Evolutionary conservation across 2,113 vertebrate species (phyloP), one percentile per base, ranked within the genome.

Genomic region (Mus musculus): DNA sequence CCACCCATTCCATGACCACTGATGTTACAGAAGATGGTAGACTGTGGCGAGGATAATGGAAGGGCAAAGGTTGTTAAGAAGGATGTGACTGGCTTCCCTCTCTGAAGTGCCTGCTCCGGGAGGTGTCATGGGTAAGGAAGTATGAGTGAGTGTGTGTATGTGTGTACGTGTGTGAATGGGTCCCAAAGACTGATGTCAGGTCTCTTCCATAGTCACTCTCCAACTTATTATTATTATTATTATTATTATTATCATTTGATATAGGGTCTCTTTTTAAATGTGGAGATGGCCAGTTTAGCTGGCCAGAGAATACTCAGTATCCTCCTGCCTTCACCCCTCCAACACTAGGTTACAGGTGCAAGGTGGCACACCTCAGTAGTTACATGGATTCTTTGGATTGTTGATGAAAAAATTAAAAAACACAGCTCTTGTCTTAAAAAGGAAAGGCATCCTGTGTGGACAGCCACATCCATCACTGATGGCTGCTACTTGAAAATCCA

Each of bases 1-100:
- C 0, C 0, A 0, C 0, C 0, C 2, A 1, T 11, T 30, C 22
- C 36, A 4, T 4, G 49, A 28, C 4, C 7, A 5, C 63, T 0
- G 2, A 9, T 5, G 0, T 11, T 19, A 13, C 24, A 5, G 13
- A 26, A 42, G 13, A 33, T 4, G 46, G 76, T 56, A 30, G 5
- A 1, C 0, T 8, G 1, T 33, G 39, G 17, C 1, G 1, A 52
- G 24, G 54, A 63, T 26, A 19, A 42, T 1, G 9, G 36, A 5
- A 0, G 7, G 26, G 5, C 5, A 33, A 9, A 33, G 3, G 10
- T 71, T 73, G 14, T 28, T 12, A 4, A 7, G 5, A 17, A 33
- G 4, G 36, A 0, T 22, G 20, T 9, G 69, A 7, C 67, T 28
- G 17, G 52, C 17, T 54, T n/a, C 46, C 56, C 13, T 42, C 16